These are phyloP conservation scores for Salarias fasciatus DNA, from an alignment of 2,797 vertebrate species.

Conservation along the genomic window DNA sequence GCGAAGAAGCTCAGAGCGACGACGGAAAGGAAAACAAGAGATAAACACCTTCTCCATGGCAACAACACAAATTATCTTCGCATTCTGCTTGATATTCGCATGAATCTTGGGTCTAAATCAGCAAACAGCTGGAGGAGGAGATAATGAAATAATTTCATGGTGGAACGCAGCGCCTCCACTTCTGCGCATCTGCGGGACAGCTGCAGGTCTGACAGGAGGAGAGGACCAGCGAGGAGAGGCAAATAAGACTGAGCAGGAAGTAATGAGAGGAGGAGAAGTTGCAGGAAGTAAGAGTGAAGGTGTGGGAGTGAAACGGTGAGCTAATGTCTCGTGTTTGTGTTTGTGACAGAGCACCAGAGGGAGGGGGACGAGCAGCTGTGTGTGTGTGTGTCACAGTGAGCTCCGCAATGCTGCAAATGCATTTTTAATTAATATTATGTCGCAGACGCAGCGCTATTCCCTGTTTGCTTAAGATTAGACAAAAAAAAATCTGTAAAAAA, in stretches of 20 bases:
- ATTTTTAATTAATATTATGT: constrained; percentile 19
- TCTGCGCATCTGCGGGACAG: not conserved
- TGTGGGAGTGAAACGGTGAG: not conserved
- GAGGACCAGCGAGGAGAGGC: not conserved
- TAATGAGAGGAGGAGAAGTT: constrained; percentile 20
- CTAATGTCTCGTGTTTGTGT: constrained; percentile 17
- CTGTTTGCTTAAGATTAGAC: constrained; percentile 4
- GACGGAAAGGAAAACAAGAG: not conserved
- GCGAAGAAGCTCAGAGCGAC: not conserved
- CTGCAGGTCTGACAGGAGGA: constrained; percentile 2
- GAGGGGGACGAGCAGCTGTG: not conserved
- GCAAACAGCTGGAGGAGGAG: not conserved
- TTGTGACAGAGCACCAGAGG: constrained; percentile 8
- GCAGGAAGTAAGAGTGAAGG: constrained; percentile 17
- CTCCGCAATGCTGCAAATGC: constrained; percentile 4
- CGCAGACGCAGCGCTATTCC: not conserved
- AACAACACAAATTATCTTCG: not conserved
- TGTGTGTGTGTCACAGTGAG: constrained; percentile 4
- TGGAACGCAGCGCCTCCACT: no score
- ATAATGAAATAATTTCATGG: not conserved
- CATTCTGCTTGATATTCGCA: not conserved
- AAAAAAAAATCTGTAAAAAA: not conserved
- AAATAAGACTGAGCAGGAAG: constrained; percentile 12
- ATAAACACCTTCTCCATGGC: not conserved
- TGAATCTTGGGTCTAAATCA: not conserved